Conservation (phyloP, 1,140 invertebrate species). For the Neodiprion pinetum region DNA sequence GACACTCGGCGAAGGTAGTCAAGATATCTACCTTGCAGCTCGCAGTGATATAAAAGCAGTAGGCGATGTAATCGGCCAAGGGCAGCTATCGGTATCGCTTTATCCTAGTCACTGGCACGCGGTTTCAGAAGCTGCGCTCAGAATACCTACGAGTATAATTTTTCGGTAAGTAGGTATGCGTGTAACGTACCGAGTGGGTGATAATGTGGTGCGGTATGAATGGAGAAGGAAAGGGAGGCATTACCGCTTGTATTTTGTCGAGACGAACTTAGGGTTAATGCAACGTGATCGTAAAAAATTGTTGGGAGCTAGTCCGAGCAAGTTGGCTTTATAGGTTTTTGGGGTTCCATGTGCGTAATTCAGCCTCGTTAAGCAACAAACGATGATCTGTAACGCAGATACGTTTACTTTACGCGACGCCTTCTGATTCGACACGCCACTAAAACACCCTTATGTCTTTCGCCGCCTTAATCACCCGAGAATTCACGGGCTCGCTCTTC, state of each 20-base stretch:
- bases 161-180: no score
- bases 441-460: background rate
- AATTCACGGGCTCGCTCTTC: background rate
- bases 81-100: no score
- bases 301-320: background rate
- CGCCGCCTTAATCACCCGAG: background rate
- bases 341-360: background rate
- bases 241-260: background rate
- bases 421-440: background rate
- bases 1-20: background rate
- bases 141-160: no score
- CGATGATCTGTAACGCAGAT: background rate
- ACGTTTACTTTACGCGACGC: background rate
- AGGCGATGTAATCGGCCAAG: background rate
- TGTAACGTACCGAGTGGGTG: no score
- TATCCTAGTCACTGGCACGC: no score
- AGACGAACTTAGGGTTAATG: background rate
- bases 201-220: no score
- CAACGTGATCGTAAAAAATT: background rate
- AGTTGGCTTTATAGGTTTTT: background rate
- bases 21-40: background rate
- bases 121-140: no score
- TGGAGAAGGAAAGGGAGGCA: background rate
- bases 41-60: background rate
- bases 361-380: background rate